Conservation (phyloP, 1,140 invertebrate genomes). For the Platyura marginata region DNA sequence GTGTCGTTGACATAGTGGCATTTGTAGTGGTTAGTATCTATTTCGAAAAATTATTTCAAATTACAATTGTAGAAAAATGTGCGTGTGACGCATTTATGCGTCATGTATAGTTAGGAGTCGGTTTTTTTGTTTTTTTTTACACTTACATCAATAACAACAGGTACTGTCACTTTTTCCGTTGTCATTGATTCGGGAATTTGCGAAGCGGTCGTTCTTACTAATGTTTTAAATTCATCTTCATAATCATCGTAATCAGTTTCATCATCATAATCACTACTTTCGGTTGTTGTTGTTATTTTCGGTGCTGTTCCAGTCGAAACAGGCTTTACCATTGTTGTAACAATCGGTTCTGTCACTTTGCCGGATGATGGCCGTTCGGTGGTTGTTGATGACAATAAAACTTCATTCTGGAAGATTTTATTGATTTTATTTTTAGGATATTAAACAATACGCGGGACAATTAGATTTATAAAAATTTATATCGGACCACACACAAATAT, state of each 20-base stretch:
- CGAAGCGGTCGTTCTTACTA: slow-evolving; percentile 6
- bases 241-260: slow-evolving; percentile 4
- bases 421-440: no score
- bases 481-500: no score
- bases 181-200: slow-evolving; percentile 5
- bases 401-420: background rate
- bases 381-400: background rate
- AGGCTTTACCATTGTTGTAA: background rate
- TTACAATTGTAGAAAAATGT: no score
- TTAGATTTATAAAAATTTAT: no score
- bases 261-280: slow-evolving; percentile 5
- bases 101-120: no score
- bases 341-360: no score
- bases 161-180: slow-evolving; percentile 1
- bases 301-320: background rate
- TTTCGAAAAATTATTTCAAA: no score
- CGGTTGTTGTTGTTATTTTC: slow-evolving; percentile 2
- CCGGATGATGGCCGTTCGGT: background rate
- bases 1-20: slow-evolving; percentile 5
- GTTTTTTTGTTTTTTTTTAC: no score
- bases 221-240: slow-evolving; percentile 4
- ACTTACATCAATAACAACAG: slow-evolving; percentile 7
- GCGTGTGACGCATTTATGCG: no score
- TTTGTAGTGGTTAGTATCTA: no score
- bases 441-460: no score